Conservation (phyloP, 2,113 vertebrate species). For the Gulo gulo region DNA sequence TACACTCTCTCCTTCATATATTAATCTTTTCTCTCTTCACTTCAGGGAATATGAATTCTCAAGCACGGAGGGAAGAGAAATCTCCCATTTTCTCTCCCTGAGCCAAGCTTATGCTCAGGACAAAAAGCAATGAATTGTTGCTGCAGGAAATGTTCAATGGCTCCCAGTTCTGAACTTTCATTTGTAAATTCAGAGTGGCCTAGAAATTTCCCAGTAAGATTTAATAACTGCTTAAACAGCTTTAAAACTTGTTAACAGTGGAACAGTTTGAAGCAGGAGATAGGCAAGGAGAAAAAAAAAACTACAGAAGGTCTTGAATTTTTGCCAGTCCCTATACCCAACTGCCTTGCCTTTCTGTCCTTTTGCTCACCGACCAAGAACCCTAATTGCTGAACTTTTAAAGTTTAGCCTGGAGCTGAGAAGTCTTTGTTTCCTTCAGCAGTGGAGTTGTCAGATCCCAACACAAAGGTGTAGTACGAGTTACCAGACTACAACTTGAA, state of each 20-base stretch:
- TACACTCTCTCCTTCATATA: background rate
- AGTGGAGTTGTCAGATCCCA: background rate
- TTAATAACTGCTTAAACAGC: background rate
- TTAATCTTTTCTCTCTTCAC: background rate
- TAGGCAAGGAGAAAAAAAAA: background rate
- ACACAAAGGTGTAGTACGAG: background rate
- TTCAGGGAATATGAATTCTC: background rate
- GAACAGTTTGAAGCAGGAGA: background rate
- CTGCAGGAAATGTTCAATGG: background rate
- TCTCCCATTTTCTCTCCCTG: background rate
- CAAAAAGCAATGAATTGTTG: background rate
- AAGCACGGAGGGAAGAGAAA: background rate
- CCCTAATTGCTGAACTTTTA: background rate
- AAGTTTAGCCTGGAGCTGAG: background rate
- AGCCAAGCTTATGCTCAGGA: background rate
- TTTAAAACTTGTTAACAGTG: slow-evolving; percentile 11
- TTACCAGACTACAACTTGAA: background rate
- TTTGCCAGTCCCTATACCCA: background rate
- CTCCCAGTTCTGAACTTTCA: background rate
- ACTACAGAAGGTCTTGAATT: background rate
- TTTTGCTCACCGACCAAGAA: background rate
- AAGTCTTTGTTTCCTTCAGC: background rate
- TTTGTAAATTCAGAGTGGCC: background rate
- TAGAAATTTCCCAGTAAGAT: background rate
- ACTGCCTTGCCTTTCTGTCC: background rate